A percentile compares a stretch with the other conserved stretches of the same genome.
Conservation (phyloP, 2,113 vertebrate genomes). For the Oxyruncus cristatus region DNA sequence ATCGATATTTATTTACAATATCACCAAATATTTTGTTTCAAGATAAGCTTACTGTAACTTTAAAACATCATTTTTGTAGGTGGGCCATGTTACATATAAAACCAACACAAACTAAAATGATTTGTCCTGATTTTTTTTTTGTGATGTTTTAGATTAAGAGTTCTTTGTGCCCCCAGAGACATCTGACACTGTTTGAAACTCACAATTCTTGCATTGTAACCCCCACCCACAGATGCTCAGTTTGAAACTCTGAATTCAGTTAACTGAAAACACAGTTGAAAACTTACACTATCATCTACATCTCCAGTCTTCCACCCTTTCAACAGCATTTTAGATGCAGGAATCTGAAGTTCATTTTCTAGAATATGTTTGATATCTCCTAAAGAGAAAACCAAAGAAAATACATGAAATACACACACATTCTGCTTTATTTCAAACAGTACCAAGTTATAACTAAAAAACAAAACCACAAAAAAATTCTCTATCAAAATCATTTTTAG, state of each 20-base stretch:
- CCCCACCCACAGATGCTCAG: neutral
- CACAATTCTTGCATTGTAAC: neutral
- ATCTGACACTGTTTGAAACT: neutral
- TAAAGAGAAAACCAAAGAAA: slow-evolving; percentile 62
- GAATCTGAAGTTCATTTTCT: slow-evolving; percentile 93
- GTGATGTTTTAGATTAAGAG: neutral
- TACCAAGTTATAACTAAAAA: neutral
- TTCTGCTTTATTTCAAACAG: neutral
- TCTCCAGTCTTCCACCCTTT: slow-evolving; percentile 98
- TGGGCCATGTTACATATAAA: neutral
- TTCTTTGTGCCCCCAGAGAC: neutral
- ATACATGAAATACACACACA: neutral
- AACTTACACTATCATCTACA: slow-evolving; percentile 94
- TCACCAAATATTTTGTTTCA: neutral
- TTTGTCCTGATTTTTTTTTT: neutral
- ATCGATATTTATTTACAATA: neutral
- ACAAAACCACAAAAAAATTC: neutral
- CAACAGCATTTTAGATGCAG: slow-evolving; percentile 95
- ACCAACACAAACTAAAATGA: neutral
- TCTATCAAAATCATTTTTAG: neutral
- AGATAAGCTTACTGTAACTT: neutral
- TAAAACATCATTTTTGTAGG: neutral
- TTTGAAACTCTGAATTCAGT: slow-evolving; percentile 12
- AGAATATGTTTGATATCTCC: slow-evolving; percentile 95
- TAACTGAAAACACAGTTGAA: slow-evolving; percentile 44